Base-by-base conservation (phyloP, 2,113 vertebrate species). In the Telmatochromis brichardi region DNA sequence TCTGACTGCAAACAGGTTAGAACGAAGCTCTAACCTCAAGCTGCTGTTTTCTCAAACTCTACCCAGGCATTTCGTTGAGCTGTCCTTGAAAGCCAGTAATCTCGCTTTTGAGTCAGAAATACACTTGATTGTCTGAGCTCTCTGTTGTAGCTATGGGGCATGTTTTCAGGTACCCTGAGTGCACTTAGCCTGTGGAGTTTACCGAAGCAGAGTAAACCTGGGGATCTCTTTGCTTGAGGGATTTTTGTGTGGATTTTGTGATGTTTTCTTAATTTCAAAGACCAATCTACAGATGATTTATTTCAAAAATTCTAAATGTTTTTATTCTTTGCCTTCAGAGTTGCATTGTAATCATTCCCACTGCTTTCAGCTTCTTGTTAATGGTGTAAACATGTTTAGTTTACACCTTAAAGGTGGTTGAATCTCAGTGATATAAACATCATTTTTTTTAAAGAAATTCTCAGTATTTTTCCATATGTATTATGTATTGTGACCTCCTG, bases 1-100 rank as follows among this genome's bases (percentile, higher is more conserved):
- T 96, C 98, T 1, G 98, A 99, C 96, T 99, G 98, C 96, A 99
- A 98, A 93, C 98, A 99, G 98, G 99, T 99, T 84, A 95, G 97
- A 84, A 21, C 23, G 6, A 26, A 23, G 42, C 31, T 60, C 37
- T 4, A 7, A 19, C 6, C 14, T 5, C 5, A 33, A 4, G 57
- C 65, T 21, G 13, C 45, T 26, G 23, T 14, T 40, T 51, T 58
- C 50, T 83, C 6, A 21, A 42, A 15, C 23, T n/a, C 35, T n/a
- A 2, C 55, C 10, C 26, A 28, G 13, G 2, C 57, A 21, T 47
- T 60, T 13, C 1, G 4, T 10, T 45, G 33, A 53, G 54, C 28
- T 63, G 33, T 55, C 85, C 19, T 35, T 45, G 78, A 88, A 50
- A 78, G 50, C 15, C 51, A 80, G 40, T 84, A 45, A 58, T 26